These are phyloP conservation scores for Drosophila pseudoobscura DNA, from an alignment of 1,140 invertebrate species.

Conservation along the genomic window DNA sequence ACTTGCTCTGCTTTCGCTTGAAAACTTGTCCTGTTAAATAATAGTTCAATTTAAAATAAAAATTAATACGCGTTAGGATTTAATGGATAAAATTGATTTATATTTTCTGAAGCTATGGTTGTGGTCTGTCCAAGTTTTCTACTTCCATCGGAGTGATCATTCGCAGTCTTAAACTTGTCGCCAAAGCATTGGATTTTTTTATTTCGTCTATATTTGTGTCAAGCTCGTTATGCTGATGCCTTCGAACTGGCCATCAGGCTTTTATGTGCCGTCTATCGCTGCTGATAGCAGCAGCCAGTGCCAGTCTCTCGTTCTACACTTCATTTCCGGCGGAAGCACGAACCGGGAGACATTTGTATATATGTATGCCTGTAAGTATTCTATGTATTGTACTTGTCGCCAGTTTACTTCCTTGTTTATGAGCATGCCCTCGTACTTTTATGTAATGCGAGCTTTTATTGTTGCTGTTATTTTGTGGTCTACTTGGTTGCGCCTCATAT, in stretches of 20 bases:
- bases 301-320: conserved; percentile 40
- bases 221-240: conserved; percentile 69
- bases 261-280: conserved; percentile 57
- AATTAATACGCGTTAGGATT: too few relatives aligned
- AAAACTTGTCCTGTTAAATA: too few relatives aligned
- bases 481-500: conserved; percentile 66
- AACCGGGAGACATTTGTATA: conserved; percentile 50
- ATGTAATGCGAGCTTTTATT: conserved; percentile 58
- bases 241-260: conserved; percentile 62
- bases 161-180: too few relatives aligned
- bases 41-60: too few relatives aligned
- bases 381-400: conserved; percentile 60
- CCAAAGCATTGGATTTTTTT: conserved; percentile 37
- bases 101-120: too few relatives aligned
- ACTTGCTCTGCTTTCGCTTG: background rate
- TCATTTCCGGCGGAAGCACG: conserved; percentile 73
- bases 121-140: too few relatives aligned
- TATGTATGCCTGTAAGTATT: conserved; percentile 25
- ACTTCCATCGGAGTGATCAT: too few relatives aligned
- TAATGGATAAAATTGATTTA: too few relatives aligned
- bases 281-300: too few relatives aligned
- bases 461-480: conserved; percentile 75
- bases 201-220: conserved; percentile 64
- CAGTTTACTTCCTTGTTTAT: conserved; percentile 81
- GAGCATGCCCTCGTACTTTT: conserved; percentile 49